Conservation (phyloP, 2,797 vertebrate genomes). For the Pipistrellus kuhlii region DNA sequence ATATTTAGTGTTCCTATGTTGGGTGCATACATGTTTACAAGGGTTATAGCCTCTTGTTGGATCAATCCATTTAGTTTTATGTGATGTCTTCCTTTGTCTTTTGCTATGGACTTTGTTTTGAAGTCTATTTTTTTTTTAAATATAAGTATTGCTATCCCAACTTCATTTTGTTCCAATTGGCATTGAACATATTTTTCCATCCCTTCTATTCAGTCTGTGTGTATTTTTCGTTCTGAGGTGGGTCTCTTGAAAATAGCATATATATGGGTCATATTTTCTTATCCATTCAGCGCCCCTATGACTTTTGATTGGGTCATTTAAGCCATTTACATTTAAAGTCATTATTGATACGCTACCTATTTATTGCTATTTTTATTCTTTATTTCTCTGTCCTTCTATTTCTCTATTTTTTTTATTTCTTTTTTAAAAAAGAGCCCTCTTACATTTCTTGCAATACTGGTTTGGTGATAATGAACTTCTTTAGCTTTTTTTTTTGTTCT, state of each 20-base stretch:
- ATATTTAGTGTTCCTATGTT: neutral
- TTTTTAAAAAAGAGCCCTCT: neutral
- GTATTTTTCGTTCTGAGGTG: neutral
- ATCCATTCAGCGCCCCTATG: too few relatives aligned
- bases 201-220: neutral
- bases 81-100: neutral
- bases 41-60: neutral
- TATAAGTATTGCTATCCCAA: neutral
- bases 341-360: neutral
- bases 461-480: neutral
- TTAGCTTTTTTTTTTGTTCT: neutral
- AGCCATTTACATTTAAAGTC: too few relatives aligned
- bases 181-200: neutral
- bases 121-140: neutral
- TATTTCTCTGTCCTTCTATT: neutral
- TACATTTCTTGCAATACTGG: neutral
- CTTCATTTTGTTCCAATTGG: neutral
- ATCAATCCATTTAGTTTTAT: neutral
- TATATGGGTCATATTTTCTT: too few relatives aligned
- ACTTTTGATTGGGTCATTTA: too few relatives aligned
- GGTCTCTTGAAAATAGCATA: neutral
- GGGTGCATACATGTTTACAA: neutral
- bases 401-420: neutral
- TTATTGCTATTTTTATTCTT: neutral
- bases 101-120: neutral